These are phyloP conservation scores for Drosophila borealis DNA, from an alignment of 2,888 invertebrate species.

Conservation along the genomic window DNA sequence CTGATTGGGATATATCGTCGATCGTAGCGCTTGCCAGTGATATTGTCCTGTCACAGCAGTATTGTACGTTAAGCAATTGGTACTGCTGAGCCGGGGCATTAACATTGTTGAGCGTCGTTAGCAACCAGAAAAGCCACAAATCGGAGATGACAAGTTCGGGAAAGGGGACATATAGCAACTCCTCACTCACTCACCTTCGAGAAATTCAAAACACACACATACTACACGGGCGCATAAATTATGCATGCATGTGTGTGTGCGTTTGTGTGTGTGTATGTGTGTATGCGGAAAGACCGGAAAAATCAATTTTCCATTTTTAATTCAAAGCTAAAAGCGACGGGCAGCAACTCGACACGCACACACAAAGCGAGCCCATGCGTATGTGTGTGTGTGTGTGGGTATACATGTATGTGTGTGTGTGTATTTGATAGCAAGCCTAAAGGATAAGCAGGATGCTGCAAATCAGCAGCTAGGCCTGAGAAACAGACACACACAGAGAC, in stretches of 20 bases:
- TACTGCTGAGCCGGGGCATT: slow-evolving; percentile 98
- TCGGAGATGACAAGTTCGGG: slow-evolving; percentile 2
- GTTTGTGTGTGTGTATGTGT: slow-evolving; percentile 33
- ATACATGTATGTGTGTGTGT: slow-evolving; percentile 28
- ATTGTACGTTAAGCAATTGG: slow-evolving; percentile 87
- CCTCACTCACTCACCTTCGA: neutral
- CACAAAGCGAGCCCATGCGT: slow-evolving; percentile 17
- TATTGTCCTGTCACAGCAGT: slow-evolving; percentile 99
- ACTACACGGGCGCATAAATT: slow-evolving; percentile 19
- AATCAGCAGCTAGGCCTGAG: slow-evolving; percentile 52
- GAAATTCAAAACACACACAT: slow-evolving; percentile 36
- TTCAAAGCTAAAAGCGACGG: slow-evolving; percentile 70
- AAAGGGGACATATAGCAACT: slow-evolving; percentile 2
- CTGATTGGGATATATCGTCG: slow-evolving; percentile 5
- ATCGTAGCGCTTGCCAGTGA: slow-evolving; percentile 89
- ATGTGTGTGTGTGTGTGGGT: slow-evolving; percentile 10
- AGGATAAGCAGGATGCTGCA: slow-evolving; percentile 80
- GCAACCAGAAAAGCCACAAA: slow-evolving; percentile 47
- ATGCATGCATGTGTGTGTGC: slow-evolving; percentile 19
- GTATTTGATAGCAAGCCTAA: slow-evolving; percentile 54
- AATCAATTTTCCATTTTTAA: slow-evolving; percentile 84
- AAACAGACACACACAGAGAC: slow-evolving; percentile 19
- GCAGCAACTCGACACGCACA: slow-evolving; percentile 20
- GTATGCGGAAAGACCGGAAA: slow-evolving; percentile 79
- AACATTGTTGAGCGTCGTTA: slow-evolving; percentile 86